Conservation (phyloP, 2,797 vertebrate species). For the Peromyscus nudipes region DNA sequence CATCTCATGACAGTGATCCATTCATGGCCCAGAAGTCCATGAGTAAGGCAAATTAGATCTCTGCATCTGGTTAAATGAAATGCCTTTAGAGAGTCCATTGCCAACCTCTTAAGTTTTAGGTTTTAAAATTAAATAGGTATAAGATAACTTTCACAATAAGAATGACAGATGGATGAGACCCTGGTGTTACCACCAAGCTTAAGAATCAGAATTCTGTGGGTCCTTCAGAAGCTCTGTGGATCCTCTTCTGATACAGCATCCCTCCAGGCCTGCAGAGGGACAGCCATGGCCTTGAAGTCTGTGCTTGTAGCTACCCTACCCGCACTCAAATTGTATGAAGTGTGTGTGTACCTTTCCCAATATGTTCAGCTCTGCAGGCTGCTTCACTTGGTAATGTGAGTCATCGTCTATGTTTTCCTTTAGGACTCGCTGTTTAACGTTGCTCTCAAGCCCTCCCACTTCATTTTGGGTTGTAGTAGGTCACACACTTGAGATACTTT, state of each 20-base stretch:
- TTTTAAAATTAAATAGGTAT: background rate
- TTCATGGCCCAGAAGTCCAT: background rate
- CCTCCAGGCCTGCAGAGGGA: background rate
- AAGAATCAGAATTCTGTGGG: background rate
- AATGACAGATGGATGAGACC: background rate
- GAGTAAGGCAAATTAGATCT: background rate
- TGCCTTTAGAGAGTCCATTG: background rate
- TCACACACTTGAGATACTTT: background rate
- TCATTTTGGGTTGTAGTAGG: background rate
- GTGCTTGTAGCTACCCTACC: background rate
- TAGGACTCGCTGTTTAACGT: background rate
- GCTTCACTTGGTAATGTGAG: background rate
- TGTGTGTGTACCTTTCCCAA: background rate
- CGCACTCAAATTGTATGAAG: background rate
- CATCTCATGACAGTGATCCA: background rate
- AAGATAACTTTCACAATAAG: constrained; percentile 25
- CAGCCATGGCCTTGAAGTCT: background rate
- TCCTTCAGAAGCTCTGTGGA: background rate
- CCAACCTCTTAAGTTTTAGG: background rate
- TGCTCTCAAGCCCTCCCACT: background rate
- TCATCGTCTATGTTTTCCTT: background rate
- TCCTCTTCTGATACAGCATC: background rate
- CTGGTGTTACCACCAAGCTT: background rate
- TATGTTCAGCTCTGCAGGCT: background rate
- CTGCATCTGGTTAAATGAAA: background rate